Evolutionary conservation across 1,140 invertebrate species (phyloP), one percentile per base, ranked within the genome.

Genomic region (Tetranychus cinnabarinus): DNA sequence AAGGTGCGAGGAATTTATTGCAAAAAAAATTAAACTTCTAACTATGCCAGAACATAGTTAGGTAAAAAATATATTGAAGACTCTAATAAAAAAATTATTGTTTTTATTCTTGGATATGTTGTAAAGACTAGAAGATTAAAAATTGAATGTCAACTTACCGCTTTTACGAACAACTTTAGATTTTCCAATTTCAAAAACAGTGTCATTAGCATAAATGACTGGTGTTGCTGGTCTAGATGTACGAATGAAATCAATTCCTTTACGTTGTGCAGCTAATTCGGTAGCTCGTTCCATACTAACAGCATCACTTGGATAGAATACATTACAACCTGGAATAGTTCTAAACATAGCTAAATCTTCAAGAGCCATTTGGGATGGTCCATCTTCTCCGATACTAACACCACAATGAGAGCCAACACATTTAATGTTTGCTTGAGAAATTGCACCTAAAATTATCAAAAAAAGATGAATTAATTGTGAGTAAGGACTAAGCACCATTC

Each of bases 321-420:
- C 83, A 2, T 91, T 96, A 61, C 84, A 81, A 52, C 84, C 83
- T 46, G 93, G 91, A 65, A 99, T 81, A 12, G 83, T 72, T 58
- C 95, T 79, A 80, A 99, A 99, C 79, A 98, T 81, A 1, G 90
- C 87, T 47, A 99, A 73, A 74, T 99, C 96, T 76, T 99, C 96
- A 0, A 99, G 75, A 52, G 88, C 96, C 96, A 99, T 99, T 76
- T 99, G 95, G 57, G 88, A 93, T n/a, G 95, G 93, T 5, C 95
- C 95, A 77, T 97, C 93, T 73, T 96, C 91, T 57, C 79, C 80
- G 68, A 81, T 81, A 66, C 88, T 93, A 36, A 97, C 82, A 60
- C 95, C 95, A 72, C 86, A 90, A 75, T 98, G 95, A 8, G 93
- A 97, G 13, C 81, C 81, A 65, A 81, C 86, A 72, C 96, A 91